Conservation (phyloP, 2,888 invertebrate genomes). For the Altica lythri region DNA sequence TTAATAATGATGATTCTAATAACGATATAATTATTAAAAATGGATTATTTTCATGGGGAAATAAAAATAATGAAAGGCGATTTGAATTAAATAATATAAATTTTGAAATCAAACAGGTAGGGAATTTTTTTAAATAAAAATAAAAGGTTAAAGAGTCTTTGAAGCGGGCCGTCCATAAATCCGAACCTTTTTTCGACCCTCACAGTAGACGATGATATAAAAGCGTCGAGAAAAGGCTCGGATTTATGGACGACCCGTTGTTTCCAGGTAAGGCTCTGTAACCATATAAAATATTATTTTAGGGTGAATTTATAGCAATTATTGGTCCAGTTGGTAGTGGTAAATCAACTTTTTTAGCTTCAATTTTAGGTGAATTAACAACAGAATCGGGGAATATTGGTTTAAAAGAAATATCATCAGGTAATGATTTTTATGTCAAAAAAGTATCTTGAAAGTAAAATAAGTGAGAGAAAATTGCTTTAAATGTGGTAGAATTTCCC, state of each 20-base stretch:
- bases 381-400: slow-evolving; percentile 72
- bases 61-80: slow-evolving; percentile 57
- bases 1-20: slow-evolving; percentile 51
- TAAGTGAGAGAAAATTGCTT: too few relatives aligned
- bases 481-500: too few relatives aligned
- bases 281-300: too few relatives aligned
- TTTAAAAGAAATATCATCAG: slow-evolving; percentile 68
- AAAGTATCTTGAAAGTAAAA: background rate
- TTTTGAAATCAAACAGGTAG: slow-evolving; percentile 54
- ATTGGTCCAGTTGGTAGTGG: slow-evolving; percentile 91
- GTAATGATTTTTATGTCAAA: slow-evolving; percentile 52
- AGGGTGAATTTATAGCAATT: slow-evolving; percentile 83
- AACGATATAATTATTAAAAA: slow-evolving; percentile 63
- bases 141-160: too few relatives aligned
- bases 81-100: slow-evolving; percentile 56
- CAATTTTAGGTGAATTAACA: slow-evolving; percentile 83
- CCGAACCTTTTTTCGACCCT: too few relatives aligned
- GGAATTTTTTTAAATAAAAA: too few relatives aligned
- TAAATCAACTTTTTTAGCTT: slow-evolving; percentile 84
- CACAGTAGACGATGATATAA: too few relatives aligned
- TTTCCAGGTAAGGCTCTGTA: too few relatives aligned
- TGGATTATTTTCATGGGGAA: slow-evolving; percentile 67
- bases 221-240: too few relatives aligned
- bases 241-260: too few relatives aligned
- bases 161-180: too few relatives aligned